Evolutionary conservation across 1,140 invertebrate species (phyloP).

Genomic region (Papilio dardanus): DNA sequence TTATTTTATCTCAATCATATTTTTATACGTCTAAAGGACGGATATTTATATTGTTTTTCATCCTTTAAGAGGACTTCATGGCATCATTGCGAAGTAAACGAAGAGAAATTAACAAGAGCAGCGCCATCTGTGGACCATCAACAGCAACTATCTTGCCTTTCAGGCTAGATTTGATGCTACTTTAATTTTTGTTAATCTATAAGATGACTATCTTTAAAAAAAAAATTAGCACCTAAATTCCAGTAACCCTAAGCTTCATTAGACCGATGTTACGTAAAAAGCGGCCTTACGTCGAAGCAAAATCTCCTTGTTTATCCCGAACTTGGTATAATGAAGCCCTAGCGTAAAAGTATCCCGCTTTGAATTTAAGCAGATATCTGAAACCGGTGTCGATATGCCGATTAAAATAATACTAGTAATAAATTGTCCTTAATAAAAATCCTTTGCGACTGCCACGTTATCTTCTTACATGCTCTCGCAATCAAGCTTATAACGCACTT

Average conservation of each 20-base stretch:
- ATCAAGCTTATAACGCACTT: slow-evolving; percentile 14
- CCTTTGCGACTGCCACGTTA: not conserved
- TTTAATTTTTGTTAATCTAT: not conserved
- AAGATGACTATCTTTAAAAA: too few relatives aligned
- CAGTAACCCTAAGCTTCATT: too few relatives aligned
- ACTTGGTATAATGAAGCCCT: too few relatives aligned
- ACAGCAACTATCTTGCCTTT: not conserved
- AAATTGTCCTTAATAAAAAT: slow-evolving; percentile 10
- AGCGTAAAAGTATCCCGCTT: too few relatives aligned
- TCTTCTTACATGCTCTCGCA: not conserved
- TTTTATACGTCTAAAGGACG: not conserved
- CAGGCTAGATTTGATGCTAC: not conserved
- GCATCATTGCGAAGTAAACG: not conserved
- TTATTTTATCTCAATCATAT: slow-evolving; percentile 7
- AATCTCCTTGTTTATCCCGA: too few relatives aligned
- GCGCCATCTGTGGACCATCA: not conserved
- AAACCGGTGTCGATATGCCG: not conserved
- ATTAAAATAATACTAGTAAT: slow-evolving; percentile 13
- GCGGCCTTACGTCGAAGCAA: too few relatives aligned
- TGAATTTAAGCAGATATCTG: not conserved
- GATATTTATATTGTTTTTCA: not conserved
- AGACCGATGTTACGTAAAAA: too few relatives aligned
- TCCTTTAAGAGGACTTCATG: not conserved
- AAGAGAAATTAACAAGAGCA: not conserved
- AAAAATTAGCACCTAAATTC: too few relatives aligned